Evolutionary conservation across 92 coral and sea anemone species (phyloP).

Genomic region (Diadumene lineata): DNA sequence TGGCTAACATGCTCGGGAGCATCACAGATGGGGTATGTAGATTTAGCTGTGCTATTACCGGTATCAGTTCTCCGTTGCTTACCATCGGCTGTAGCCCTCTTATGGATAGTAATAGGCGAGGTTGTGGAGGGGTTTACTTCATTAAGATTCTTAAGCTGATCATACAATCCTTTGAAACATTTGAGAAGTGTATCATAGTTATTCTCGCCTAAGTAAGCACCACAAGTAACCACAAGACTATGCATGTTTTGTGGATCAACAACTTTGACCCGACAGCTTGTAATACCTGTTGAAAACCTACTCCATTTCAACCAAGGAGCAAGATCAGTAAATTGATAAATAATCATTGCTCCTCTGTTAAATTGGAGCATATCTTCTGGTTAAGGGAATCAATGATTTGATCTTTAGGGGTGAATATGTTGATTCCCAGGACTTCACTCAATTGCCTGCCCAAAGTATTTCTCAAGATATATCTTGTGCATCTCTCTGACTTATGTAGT

Average conservation of each 20-base stretch:
- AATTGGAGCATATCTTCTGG: slow-evolving; percentile 18
- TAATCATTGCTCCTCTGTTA: slow-evolving; percentile 7
- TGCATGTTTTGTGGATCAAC: slow-evolving; percentile 32
- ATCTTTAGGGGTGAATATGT: slow-evolving; percentile 43
- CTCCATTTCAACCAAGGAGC: slow-evolving; percentile 54
- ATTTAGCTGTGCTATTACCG: slow-evolving; percentile 30
- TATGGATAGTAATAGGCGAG: no score
- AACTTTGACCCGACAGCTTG: slow-evolving; percentile 26
- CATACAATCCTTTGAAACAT: slow-evolving; percentile 23
- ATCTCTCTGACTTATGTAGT: slow-evolving; percentile 23
- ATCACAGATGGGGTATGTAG: slow-evolving; percentile 44
- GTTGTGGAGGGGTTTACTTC: neutral
- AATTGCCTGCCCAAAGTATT: slow-evolving; percentile 26
- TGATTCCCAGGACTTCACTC: slow-evolving; percentile 13
- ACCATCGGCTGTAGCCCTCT: neutral
- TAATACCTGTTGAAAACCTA: slow-evolving; percentile 42
- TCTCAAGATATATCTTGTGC: slow-evolving; percentile 16
- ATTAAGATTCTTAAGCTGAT: neutral
- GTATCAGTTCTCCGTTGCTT: slow-evolving; percentile 15
- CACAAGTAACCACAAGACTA: slow-evolving; percentile 28
- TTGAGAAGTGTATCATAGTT: slow-evolving; percentile 23
- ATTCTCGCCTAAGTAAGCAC: slow-evolving; percentile 38
- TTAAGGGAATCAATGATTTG: slow-evolving; percentile 5
- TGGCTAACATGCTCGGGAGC: slow-evolving; percentile 33
- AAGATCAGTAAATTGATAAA: slow-evolving; percentile 32